Evolutionary conservation across 2,888 invertebrate genomes (phyloP), one percentile per base, ranked within the genome.

Genomic region (Lordiphosa fenestrarum): DNA sequence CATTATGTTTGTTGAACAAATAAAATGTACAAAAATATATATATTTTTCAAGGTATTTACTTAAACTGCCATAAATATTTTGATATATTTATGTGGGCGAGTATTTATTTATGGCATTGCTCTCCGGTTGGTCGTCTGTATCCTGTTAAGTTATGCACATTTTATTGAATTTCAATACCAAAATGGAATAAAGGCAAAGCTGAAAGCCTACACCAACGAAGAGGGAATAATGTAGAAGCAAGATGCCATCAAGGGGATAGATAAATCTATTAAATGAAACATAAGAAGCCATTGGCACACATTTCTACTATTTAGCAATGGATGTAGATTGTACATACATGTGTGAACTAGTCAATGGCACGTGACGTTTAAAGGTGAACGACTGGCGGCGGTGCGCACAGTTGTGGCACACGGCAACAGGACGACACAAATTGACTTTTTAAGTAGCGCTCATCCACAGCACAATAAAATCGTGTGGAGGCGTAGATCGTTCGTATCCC

Each of bases 321-420:
- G 25, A 25, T 25, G 25, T 25, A 53, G 41, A 44, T 13, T 25
- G 42, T 5, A 38, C 41, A 49, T 9, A 36, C 47, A 53, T 42
- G 55, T 53, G 51, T 48, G 59, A 37, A 64, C 70, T 84, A 87
- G 87, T 87, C 86, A 78, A 86, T 86, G 81, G 69, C 86, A 87
- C 86, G 86, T 87, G 86, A 86, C 73, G 77, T 57, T 82, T 73
- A 73, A 86, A 87, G 87, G 86, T 86, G 86, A 87, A 87, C 87
- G 87, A 86, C 86, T 87, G 86, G 72, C 10, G 10, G 30, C 10
- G 30, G 10, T n/a, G 10, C 30, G 30, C 30, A 30, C 30, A 30
- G 30, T 6, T 25, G 25, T 7, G 10, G 9, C 56, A 53, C 64
- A 58, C 42, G 73, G 61, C 71, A 71, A 73, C 68, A 69, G 68